Conservation (phyloP, 2,113 vertebrate species). For the Limnothrissa miodon region DNA sequence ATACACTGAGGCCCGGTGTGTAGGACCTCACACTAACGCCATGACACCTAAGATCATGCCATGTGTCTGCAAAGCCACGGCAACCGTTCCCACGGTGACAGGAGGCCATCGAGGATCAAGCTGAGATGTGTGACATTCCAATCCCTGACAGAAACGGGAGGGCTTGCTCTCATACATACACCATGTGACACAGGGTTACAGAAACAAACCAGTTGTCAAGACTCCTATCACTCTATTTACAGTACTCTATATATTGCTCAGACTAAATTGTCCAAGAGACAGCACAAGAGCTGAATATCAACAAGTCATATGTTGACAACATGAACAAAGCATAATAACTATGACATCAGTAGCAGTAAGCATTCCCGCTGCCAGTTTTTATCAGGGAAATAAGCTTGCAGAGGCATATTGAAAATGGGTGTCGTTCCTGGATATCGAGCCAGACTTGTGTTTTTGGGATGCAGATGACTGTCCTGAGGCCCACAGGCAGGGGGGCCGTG, state of each 20-base stretch:
- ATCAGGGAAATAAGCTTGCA: neutral
- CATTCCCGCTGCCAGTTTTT: neutral
- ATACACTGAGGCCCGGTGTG: neutral
- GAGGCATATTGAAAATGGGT: neutral
- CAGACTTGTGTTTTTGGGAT: constrained; percentile 38
- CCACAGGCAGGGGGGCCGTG: constrained; percentile 65
- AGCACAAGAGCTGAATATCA: neutral
- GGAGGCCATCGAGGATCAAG: neutral
- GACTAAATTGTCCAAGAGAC: neutral
- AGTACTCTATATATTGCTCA: neutral
- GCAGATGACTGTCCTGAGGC: constrained; percentile 63
- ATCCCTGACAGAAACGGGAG: neutral
- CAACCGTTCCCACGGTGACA: neutral
- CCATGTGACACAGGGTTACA: neutral
- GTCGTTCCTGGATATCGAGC: neutral
- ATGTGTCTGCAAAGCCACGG: neutral
- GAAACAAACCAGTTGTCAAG: neutral
- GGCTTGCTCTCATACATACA: neutral
- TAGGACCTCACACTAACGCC: neutral
- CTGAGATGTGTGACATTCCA: constrained; percentile 13
- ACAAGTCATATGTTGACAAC: neutral
- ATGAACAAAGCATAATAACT: neutral
- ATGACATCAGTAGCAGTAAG: neutral
- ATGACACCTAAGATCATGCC: neutral
- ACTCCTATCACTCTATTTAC: neutral